A percentile compares a stretch with the other conserved stretches of the same genome.
These are phyloP conservation scores for Gallinago jamesoni DNA, from an alignment of 2,113 vertebrate genomes.

Conservation along the genomic window DNA sequence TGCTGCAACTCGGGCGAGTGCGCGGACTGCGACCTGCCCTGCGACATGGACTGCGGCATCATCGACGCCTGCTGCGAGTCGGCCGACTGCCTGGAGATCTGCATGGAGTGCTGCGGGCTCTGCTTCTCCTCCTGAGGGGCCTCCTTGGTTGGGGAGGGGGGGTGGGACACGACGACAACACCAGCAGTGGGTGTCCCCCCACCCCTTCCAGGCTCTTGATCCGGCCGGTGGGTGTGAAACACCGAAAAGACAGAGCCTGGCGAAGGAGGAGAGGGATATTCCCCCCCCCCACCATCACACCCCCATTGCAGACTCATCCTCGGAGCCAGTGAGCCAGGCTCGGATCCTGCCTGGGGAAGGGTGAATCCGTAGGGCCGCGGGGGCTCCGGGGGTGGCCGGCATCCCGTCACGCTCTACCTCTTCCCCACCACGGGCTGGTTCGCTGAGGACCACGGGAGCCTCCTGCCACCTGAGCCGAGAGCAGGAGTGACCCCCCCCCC, in stretches of 20 bases:
- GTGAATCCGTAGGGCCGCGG: rapidly evolving
- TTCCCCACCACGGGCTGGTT: not conserved
- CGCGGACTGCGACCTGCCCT: constrained; percentile 94
- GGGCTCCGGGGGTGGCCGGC: not conserved
- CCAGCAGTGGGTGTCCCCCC: rapidly evolving
- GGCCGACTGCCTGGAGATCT: constrained; percentile 98
- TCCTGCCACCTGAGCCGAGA: constrained; percentile 69
- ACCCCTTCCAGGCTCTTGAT: not conserved
- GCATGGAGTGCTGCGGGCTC: constrained; percentile 99
- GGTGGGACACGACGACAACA: too few relatives aligned
- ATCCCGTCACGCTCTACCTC: not conserved
- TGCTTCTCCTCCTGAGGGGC: constrained; percentile 94
- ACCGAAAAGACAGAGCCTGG: not conserved
- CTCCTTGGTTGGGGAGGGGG: rapidly evolving
- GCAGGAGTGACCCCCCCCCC: not conserved
- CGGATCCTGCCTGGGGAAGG: not conserved
- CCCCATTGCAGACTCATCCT: not conserved
- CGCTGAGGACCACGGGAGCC: rapidly evolving
- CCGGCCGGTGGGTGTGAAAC: rapidly evolving
- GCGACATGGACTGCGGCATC: constrained; percentile 99
- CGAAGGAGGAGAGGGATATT: not conserved
- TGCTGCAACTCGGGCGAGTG: constrained; percentile 92
- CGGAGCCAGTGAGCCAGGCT: not conserved
- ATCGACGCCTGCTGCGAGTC: constrained; percentile 99
- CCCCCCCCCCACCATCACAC: too few relatives aligned